Conservation (phyloP, 1,140 invertebrate genomes). For the Micrasema longulum region DNA sequence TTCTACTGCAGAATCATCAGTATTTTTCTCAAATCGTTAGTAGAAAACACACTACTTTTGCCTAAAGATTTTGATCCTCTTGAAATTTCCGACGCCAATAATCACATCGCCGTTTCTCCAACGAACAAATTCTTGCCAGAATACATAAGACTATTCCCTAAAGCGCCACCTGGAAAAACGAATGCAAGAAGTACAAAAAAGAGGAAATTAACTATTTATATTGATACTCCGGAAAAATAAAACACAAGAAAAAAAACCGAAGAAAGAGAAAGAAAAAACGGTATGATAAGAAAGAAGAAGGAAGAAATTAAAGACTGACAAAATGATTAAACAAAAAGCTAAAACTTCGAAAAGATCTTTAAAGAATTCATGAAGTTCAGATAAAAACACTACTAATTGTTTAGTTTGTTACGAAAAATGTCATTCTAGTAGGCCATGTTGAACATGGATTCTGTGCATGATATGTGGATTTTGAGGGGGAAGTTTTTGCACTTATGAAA, state of each 20-base stretch:
- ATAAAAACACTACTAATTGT: not conserved
- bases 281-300: not conserved
- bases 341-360: not conserved
- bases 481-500: too few species aligned
- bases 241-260: conserved; percentile 2
- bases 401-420: conserved; percentile 2
- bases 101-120: not conserved
- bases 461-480: not conserved
- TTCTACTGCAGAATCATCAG: too few species aligned
- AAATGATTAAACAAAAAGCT: not conserved
- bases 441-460: not conserved
- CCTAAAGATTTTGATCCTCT: too few species aligned
- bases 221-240: conserved; percentile 6
- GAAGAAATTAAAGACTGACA: not conserved
- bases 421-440: not conserved
- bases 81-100: not conserved
- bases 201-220: conserved; percentile 18
- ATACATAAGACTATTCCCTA: conserved; percentile 2
- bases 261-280: conserved; percentile 10
- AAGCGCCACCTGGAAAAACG: conserved; percentile 7
- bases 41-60: too few species aligned
- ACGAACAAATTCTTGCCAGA: not conserved
- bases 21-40: too few species aligned
- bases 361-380: not conserved
- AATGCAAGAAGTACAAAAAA: conserved; percentile 1